phyloP scores from a whole-genome alignment of 2,888 invertebrate species.

The Macrosoma leucophasiata region DNA sequence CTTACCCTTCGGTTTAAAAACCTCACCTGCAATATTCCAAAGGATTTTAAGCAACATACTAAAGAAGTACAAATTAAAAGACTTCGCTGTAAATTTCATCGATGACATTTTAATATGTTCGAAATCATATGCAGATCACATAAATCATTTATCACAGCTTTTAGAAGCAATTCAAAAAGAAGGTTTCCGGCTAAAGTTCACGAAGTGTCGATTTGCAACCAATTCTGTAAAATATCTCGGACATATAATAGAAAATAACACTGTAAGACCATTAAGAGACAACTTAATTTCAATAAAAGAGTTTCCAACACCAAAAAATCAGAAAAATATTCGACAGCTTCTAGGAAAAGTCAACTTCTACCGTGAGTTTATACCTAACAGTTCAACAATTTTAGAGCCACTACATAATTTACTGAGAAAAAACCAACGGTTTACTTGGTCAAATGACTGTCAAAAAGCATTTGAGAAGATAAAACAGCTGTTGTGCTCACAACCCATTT shows the following conservation, averaged over 20 bases:
- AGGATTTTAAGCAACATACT: constrained; percentile 24
- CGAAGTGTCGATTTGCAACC: no score
- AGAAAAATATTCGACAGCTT: constrained; percentile 22
- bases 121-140: constrained; percentile 13
- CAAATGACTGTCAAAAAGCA: constrained; percentile 15
- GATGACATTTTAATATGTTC: constrained; percentile 17
- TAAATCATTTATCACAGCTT: constrained; percentile 6
- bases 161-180: constrained; percentile 2
- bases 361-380: no score
- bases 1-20: constrained; percentile 33
- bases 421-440: constrained; percentile 9
- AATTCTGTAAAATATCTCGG: no score
- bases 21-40: constrained; percentile 33
- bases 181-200: no score
- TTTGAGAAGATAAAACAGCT: constrained; percentile 21
- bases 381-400: no score
- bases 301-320: constrained; percentile 17
- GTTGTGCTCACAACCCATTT: constrained; percentile 21
- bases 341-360: no score
- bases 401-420: constrained; percentile 1
- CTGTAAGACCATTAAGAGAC: no score
- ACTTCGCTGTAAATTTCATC: constrained; percentile 14
- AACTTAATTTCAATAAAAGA: no score
- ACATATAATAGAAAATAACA: no score
- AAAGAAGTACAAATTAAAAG: constrained; percentile 16